Evolutionary conservation across 2,888 invertebrate species (phyloP).

Genomic region (Sphaerophoria rueppellii): DNA sequence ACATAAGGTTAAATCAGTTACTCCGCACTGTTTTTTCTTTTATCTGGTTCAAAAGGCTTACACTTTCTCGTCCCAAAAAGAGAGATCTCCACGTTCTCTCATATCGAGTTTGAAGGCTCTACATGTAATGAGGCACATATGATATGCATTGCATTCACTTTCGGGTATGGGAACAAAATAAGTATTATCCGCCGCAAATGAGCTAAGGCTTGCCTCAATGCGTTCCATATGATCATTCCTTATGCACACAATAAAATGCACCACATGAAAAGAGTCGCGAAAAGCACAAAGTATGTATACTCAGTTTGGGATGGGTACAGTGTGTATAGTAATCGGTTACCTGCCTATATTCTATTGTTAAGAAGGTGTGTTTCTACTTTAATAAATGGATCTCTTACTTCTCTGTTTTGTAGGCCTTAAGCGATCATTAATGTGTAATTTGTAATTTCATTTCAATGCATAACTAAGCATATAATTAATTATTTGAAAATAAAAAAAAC

Average conservation of each 20-base stretch:
- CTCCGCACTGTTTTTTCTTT: background rate
- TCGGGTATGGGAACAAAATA: background rate
- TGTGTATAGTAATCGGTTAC: no score
- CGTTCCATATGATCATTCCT: background rate
- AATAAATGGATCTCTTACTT: background rate
- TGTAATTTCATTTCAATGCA: background rate
- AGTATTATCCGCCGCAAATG: background rate
- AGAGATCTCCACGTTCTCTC: constrained; percentile 34
- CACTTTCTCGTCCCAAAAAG: constrained; percentile 18
- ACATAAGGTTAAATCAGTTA: background rate
- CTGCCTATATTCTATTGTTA: background rate
- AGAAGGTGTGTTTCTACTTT: background rate
- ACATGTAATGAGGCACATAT: constrained; percentile 25
- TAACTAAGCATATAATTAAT: background rate
- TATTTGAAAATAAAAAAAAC: background rate
- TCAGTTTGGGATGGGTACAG: no score
- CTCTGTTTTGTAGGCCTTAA: background rate
- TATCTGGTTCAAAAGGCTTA: background rate
- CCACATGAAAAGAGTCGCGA: constrained; percentile 1
- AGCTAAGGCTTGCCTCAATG: background rate
- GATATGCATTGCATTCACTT: background rate
- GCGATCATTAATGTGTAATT: constrained; percentile 1
- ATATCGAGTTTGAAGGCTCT: constrained; percentile 40
- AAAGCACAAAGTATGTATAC: background rate
- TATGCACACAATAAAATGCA: background rate